Base-by-base conservation (phyloP, 2,888 invertebrate genomes). In the Caenorhabditis becei region DNA sequence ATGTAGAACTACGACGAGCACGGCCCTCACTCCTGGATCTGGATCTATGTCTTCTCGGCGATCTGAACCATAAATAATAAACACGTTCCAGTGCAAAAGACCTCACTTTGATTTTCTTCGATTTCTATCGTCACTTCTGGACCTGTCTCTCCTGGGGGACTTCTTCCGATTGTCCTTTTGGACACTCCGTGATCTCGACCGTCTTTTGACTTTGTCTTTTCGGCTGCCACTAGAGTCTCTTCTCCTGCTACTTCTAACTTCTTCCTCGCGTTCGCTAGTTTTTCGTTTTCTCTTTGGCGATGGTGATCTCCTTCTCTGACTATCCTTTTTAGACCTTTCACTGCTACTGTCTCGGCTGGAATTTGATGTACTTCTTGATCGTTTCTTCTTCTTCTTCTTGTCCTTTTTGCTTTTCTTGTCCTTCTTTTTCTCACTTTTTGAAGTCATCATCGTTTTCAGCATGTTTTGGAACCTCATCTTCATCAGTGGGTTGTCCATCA, bases 401-500 rank as follows among this genome's bases (percentile, higher is more conserved):
- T 58, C 41, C 32, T 63, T 70, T 20, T 79, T 58, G 7, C 61
- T 49, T 28, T 67, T 63, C 61, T 83, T 86, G 8, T 79, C 56
- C 51, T 83, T 82, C 24, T 82, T 82, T 35, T 77, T 71, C 3
- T 67, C 72, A 49, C 67, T 71, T 53, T 75, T 74, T 14, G 63
- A 51, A 49, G 78, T 77, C 84, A 86, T 84, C 84, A 83, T 82
- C 3, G 61, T 62, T 63, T 87, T 84, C 20, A 89, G 56, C 77
- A 85, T 75, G 49, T 86, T 84, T 62, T 89, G 84, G 37, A 87
- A 77, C 56, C 87, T 85, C 80, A 88, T 35, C 62, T 86, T 88
- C 58, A 87, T 82, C 56, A 88, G 44, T 0, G 89, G 89, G 82
- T 89, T 89, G 24, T 88, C 87, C 71, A 89, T 56, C 16, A 89